Base-by-base conservation (phyloP, 1,140 invertebrate species). In the Schlechtendalia chinensis region DNA sequence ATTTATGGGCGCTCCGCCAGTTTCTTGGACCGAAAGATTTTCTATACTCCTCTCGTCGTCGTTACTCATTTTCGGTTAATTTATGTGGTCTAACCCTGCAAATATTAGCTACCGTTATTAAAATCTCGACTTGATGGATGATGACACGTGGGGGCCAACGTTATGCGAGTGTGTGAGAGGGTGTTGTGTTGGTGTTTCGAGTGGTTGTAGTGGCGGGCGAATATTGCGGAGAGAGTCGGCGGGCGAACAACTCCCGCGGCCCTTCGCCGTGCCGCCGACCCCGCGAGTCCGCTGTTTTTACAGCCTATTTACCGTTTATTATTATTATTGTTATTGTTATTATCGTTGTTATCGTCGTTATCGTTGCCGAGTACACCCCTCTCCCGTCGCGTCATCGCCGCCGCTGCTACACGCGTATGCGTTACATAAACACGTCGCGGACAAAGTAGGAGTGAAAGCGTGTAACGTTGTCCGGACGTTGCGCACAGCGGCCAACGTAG, bases 11-110 rank as follows among this genome's bases (percentile, higher is more conserved):
- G 56, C 75, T n/a, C n/a, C n/a, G n/a, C n/a, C n/a, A n/a, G 56
- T 79, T 79, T 50, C 75, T 79, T 79, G 75, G 75, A 79, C 75
- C 75, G 16, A 63, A 79, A 39, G 75, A 79, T 79, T 79, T 79
- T 47, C 75, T 14, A 45, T 14, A 45, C 72, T 77, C 39, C n/a
- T 45, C 53, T 77, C 58, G 74, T 77, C 14, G 47, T 50, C 75
- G 75, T 79, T 79, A 79, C 75, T 79, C 75, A 79, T 79, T 79
- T 79, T 79, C 74, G 74, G 74, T 79, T 79, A 79, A 79, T 79
- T 79, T 79, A 79, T 79, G 74, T 79, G 74, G 74, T 79, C 74
- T 79, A 72, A 72, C 54, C 58, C 56, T 16, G 74, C 74, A 63
- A 79, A 79, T 79, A 79, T 79, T 79, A 79, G 74, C 58, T 79